phyloP scores from a whole-genome alignment of 2,113 vertebrate species.

The Chionodraco myersi region DNA sequence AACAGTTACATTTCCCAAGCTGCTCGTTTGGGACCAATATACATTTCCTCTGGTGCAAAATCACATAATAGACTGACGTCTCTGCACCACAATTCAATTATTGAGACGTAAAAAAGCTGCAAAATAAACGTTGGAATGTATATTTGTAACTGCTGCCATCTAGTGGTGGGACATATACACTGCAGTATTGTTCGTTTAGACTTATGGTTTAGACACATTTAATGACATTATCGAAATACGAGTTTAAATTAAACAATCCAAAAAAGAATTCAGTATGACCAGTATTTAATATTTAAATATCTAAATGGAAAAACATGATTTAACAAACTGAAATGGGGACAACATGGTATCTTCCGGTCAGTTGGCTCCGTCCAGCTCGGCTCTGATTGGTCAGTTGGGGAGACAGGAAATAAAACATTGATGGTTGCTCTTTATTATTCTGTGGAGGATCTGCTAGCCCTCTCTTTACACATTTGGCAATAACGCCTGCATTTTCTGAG shows the following conservation, averaged over 20 bases:
- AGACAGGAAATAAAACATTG: constrained; percentile 52
- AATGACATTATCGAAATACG: not conserved
- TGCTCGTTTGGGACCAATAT: not conserved
- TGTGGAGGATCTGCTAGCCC: constrained; percentile 22
- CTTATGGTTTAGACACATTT: not conserved
- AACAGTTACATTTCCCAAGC: not conserved
- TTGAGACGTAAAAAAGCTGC: not conserved
- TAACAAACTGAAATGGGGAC: not conserved
- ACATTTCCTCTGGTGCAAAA: not conserved
- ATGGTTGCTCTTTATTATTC: constrained; percentile 25
- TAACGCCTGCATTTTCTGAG: constrained; percentile 24
- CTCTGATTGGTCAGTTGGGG: constrained; percentile 65
- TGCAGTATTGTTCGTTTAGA: not conserved
- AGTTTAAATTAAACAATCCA: not conserved
- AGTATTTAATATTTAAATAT: fast-evolving
- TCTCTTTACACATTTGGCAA: not conserved
- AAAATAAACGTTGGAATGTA: not conserved
- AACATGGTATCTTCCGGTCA: constrained; percentile 58
- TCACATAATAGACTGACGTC: not conserved
- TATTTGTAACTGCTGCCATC: constrained; percentile 44
- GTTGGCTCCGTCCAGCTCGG: constrained; percentile 36
- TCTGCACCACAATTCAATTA: not conserved
- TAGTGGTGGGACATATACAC: constrained; percentile 15
- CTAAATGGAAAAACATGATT: not conserved
- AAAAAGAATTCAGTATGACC: not conserved